Conservation (phyloP, 2,113 vertebrate genomes). For the Oxyruncus cristatus region DNA sequence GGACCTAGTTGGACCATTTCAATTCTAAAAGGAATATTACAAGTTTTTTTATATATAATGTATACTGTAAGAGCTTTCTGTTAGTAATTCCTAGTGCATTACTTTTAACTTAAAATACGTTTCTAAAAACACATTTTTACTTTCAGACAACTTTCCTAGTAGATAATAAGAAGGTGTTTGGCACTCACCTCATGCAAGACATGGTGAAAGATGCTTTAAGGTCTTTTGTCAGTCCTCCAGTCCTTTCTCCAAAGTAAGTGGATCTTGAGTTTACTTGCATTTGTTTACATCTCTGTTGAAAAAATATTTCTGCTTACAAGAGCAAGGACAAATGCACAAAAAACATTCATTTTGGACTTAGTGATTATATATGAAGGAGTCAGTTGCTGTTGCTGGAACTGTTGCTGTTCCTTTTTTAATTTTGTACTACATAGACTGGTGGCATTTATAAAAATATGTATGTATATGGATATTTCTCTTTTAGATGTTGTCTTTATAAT, state of each 20-base stretch:
- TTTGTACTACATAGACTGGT: not conserved
- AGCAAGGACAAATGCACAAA: not conserved
- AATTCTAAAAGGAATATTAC: not conserved
- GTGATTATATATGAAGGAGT: not conserved
- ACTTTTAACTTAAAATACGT: not conserved
- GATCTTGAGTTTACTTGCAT: not conserved
- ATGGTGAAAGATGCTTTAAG: constrained; percentile 97
- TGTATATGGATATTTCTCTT: not conserved
- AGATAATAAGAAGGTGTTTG: constrained; percentile 98
- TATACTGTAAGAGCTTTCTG: not conserved
- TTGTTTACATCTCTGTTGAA: not conserved
- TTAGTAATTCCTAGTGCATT: not conserved
- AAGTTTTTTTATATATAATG: not conserved
- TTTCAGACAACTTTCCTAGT: constrained; percentile 95
- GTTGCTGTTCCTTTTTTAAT: not conserved
- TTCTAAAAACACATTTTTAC: not conserved
- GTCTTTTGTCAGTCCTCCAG: constrained; percentile 95
- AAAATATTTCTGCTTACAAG: not conserved
- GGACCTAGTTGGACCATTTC: not conserved
- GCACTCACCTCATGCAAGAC: constrained; percentile 97
- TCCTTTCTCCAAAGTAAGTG: constrained; percentile 95
- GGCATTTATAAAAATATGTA: not conserved
- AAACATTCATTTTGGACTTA: not conserved
- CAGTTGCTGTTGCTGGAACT: not conserved
- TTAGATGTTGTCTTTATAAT: constrained; percentile 95